A percentile compares a stretch with the other conserved stretches of the same genome.
phyloP scores from a whole-genome alignment of 1,140 invertebrate genomes.

The Calosoma granatense region DNA sequence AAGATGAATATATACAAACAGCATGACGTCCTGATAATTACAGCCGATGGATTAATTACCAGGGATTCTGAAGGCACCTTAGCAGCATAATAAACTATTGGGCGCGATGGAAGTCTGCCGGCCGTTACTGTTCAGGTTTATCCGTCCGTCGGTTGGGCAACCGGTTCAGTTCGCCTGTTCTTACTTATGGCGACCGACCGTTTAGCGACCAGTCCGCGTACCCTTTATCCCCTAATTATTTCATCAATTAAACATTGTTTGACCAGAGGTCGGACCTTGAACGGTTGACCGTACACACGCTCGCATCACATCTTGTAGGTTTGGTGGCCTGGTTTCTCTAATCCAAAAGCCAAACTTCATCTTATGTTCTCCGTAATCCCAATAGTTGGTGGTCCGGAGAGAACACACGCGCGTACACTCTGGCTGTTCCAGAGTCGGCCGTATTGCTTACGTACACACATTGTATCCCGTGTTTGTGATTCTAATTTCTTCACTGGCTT shows the following conservation, averaged over 20 bases:
- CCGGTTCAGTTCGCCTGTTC: background rate
- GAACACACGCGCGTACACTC: background rate
- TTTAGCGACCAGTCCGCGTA: background rate
- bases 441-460: background rate
- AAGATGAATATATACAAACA: background rate
- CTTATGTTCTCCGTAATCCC: background rate
- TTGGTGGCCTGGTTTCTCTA: background rate
- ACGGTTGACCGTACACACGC: background rate
- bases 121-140: no score
- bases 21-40: background rate
- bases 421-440: background rate
- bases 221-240: slow-evolving; percentile 7
- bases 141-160: background rate
- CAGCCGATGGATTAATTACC: slow-evolving; percentile 4
- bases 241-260: slow-evolving; percentile 9
- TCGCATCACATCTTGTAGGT: background rate
- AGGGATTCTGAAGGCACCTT: background rate
- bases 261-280: background rate
- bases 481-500: background rate
- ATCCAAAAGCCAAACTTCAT: background rate
- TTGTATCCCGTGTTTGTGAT: background rate
- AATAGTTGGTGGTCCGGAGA: background rate
- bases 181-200: background rate
- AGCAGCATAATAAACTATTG: background rate
- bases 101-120: background rate